Evolutionary conservation across 2,888 invertebrate genomes (phyloP), one percentile per base, ranked within the genome.

Genomic region (Andricus curvator): DNA sequence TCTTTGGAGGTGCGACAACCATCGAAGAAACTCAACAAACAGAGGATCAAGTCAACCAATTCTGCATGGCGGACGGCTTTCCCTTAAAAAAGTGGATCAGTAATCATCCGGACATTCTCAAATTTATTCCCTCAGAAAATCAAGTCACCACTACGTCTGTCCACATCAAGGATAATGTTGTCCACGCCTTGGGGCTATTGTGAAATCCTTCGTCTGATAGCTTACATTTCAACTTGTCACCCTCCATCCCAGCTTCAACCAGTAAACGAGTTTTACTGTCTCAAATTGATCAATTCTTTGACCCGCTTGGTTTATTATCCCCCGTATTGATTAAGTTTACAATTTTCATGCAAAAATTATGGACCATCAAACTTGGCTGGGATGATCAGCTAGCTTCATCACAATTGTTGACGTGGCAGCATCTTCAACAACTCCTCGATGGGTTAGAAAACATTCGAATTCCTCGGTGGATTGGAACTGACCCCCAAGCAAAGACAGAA

Each of bases 401-500:
- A n/a, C 48, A 70, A 37, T 15, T 51, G 20, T 15, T 25, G 15
- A 13, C 29, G 33, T 80, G 80, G 80, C 25, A 13, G 0, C 13
- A 9, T 17, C 51, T 80, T 51, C 5, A 22, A 8, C 48, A 78
- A 60, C 22, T 44, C 29, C 41, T 80, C 25, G 41, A 66, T 17
- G 33, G 5, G 1, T n/a, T 67, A 6, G 37, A 20, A 15, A 44
- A 25, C 25, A 0, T 62, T 0, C 51, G 13, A 4, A 22, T 62
- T 62, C 25, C 62, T 1, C 51, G 81, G 60, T 81, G 81, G 74
- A 9, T 78, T 9, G 68, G 22, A n/a, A 70, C 66, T 17, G n/a
- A 15, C 51, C 1, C 78, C 2, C 20, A 80, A 1, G 41, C 9
- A 9, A 11, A 70, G 3, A 64, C 44, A 22, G 78, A 68, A 25